Base-by-base conservation (phyloP, 30 jellyfish, hydroid and myxozoan genomes). In the Aurelia sp. region DNA sequence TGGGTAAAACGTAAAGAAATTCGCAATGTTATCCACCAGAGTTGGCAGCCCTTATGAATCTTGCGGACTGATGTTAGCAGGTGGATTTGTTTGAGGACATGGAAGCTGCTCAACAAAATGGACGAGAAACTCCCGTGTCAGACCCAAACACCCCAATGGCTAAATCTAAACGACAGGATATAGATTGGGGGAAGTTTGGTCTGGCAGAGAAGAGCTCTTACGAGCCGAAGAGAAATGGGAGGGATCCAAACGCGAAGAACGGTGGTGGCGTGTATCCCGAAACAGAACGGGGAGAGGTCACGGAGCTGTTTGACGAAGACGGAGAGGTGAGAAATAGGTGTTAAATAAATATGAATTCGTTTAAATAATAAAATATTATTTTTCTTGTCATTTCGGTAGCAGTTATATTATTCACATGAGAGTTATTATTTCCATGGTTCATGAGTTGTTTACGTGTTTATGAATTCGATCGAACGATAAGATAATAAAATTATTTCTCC, bases 181-280 rank as follows among this genome's bases (percentile, higher is more conserved):
- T 88, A 19, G 97, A 88, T 67, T 88, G 97, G 97, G 88, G 92
- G 7, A 80, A 81, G 58, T 88, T 53, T 80, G 97, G 97, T 6
- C 65, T 88, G 62, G 67, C 97, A 15, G 97, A 88, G 76, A 88
- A 20, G 79, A 88, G 97, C 66, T 53, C 81, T 13, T 88, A 79
- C 78, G 94, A 74, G 31, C 82, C 70, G 53, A 74, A 76, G 51
- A 65, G 73, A 18, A 62, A 52, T 64, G 76, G 82, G 11, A 41
- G 53, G 50, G 72, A 44, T 59, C 63, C 65, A 0, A 65, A n/a
- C 23, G 44, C 84, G 27, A 22, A 27, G 69, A 40, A 71, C 15
- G 55, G 55, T 44, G 55, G 55, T 58, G 78, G 84, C 16, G 20
- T 67, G 11, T 30, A 57, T 61, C 35, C 86, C 44, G 74, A 80